Evolutionary conservation across 2,888 invertebrate species (phyloP).

Genomic region (Tiliacea aurago): DNA sequence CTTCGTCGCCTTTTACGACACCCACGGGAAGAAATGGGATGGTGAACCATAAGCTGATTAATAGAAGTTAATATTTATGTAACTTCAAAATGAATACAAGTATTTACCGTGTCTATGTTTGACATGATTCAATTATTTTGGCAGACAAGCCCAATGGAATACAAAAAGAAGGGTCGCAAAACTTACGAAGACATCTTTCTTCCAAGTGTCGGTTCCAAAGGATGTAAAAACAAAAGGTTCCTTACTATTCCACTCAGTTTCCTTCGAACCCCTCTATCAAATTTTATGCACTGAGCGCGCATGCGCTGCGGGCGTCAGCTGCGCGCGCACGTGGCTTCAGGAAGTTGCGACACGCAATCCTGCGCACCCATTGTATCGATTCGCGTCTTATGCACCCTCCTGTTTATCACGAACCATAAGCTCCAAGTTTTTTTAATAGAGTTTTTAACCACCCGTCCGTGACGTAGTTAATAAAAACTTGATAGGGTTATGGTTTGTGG

Average conservation of each 20-base stretch:
- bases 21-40: too few species aligned
- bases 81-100: too few species aligned
- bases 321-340: slow-evolving; percentile 78
- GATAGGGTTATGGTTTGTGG: neutral
- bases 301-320: slow-evolving; percentile 84
- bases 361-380: slow-evolving; percentile 74
- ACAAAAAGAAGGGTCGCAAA: neutral
- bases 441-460: slow-evolving; percentile 5
- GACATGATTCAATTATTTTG: neutral
- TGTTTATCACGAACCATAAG: slow-evolving; percentile 42
- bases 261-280: slow-evolving; percentile 43
- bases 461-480: slow-evolving; percentile 13
- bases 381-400: slow-evolving; percentile 64
- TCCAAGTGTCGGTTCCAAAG: slow-evolving; percentile 30
- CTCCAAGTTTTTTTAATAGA: slow-evolving; percentile 8
- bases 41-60: neutral
- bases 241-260: slow-evolving; percentile 57
- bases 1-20: too few species aligned
- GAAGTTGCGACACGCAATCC: slow-evolving; percentile 73
- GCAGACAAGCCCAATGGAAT: neutral
- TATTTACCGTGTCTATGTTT: too few species aligned
- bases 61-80: too few species aligned
- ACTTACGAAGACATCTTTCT: slow-evolving; percentile 15
- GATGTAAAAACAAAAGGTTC: slow-evolving; percentile 56
- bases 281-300: slow-evolving; percentile 50